These are phyloP conservation scores for Cheilosia grossa DNA, from an alignment of 2,888 invertebrate genomes.

Conservation along the genomic window DNA sequence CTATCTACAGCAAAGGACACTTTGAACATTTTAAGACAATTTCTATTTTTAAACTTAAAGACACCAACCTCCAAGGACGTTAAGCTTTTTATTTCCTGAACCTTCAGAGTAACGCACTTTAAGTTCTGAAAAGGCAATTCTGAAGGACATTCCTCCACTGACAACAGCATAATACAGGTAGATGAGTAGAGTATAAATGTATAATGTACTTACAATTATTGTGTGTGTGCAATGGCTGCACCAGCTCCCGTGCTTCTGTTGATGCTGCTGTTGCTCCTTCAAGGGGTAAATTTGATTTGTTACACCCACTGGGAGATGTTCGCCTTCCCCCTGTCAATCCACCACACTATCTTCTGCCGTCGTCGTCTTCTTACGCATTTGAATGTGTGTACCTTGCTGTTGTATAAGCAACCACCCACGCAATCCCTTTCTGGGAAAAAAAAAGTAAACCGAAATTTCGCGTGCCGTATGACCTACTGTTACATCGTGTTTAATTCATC, in stretches of 20 bases:
- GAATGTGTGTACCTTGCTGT: constrained; percentile 41
- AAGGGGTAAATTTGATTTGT: constrained; percentile 56
- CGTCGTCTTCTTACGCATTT: constrained; percentile 14
- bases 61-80: no score
- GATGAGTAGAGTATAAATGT: background rate
- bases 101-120: no score
- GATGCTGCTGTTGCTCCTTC: constrained; percentile 14
- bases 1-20: no score
- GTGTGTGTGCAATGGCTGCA: constrained; percentile 24
- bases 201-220: constrained; percentile 29
- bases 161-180: background rate
- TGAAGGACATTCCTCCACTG: no score
- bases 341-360: constrained; percentile 19
- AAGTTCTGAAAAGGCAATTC: no score
- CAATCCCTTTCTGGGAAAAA: constrained; percentile 4
- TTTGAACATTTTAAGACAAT: no score
- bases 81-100: no score
- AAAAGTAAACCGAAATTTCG: constrained; percentile 15
- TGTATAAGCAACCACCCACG: constrained; percentile 60
- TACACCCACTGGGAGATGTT: constrained; percentile 35
- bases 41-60: no score
- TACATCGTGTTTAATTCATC: constrained; percentile 63
- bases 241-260: constrained; percentile 11
- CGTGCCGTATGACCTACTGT: constrained; percentile 19
- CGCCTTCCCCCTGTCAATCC: constrained; percentile 47